Evolutionary conservation across 2,888 invertebrate species (phyloP).

Genomic region (Archips crataeganus): DNA sequence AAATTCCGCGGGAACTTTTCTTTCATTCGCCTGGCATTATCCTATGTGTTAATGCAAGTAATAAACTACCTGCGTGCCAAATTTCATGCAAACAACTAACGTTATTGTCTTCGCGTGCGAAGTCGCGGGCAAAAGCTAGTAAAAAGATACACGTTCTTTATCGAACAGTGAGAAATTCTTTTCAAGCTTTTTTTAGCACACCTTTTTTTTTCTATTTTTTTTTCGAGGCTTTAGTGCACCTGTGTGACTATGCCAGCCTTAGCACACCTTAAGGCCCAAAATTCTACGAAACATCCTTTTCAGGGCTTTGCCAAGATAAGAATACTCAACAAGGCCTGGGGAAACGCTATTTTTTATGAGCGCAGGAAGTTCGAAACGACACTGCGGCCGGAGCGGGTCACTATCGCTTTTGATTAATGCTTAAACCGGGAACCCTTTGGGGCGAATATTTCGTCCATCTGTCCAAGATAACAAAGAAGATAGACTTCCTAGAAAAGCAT

Average conservation of each 20-base stretch:
- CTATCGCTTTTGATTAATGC: slow-evolving; percentile 39
- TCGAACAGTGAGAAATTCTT: neutral
- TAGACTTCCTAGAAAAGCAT: slow-evolving; percentile 6
- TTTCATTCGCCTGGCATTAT: too few relatives aligned
- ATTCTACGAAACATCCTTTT: neutral
- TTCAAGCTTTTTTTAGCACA: neutral
- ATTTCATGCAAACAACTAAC: too few relatives aligned
- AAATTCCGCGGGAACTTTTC: too few relatives aligned
- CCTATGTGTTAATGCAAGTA: too few relatives aligned
- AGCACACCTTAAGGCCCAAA: neutral
- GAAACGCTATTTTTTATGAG: slow-evolving; percentile 35
- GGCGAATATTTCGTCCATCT: slow-evolving; percentile 35
- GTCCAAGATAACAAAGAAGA: slow-evolving; percentile 26
- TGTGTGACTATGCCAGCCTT: too few relatives aligned
- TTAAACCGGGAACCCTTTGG: slow-evolving; percentile 30
- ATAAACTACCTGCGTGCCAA: too few relatives aligned
- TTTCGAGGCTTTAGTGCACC: too few relatives aligned
- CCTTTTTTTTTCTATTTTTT: too few relatives aligned
- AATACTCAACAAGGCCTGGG: slow-evolving; percentile 20
- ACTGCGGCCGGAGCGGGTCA: slow-evolving; percentile 29
- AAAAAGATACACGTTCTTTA: neutral
- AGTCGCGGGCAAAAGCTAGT: too few relatives aligned
- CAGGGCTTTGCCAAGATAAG: slow-evolving; percentile 18
- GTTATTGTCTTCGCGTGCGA: too few relatives aligned
- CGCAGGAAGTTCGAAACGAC: slow-evolving; percentile 34